Conservation (phyloP, 2,888 invertebrate genomes). For the Dolichopus griseipennis region DNA sequence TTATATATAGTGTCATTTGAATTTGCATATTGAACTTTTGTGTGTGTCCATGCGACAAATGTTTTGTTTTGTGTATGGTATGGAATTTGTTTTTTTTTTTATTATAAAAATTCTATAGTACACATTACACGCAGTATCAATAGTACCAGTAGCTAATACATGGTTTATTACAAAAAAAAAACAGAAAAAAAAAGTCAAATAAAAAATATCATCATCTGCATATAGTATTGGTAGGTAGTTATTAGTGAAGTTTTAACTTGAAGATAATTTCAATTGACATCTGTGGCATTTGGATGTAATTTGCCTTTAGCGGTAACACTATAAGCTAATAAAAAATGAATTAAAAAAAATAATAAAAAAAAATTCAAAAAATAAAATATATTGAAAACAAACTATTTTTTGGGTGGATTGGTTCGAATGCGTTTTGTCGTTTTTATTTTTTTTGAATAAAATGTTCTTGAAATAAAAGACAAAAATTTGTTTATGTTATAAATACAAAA, state of each 20-base stretch:
- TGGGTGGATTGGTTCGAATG: too few relatives aligned
- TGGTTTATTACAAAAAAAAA: too few relatives aligned
- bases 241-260: not conserved
- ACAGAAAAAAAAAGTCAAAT: too few relatives aligned
- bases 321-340: not conserved
- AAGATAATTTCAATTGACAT: constrained; percentile 6
- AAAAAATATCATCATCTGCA: too few relatives aligned
- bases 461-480: too few relatives aligned
- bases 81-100: too few relatives aligned
- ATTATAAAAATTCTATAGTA: too few relatives aligned
- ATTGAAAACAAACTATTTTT: not conserved
- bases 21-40: not conserved
- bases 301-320: constrained; percentile 6
- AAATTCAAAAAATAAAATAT: not conserved
- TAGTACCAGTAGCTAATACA: too few relatives aligned
- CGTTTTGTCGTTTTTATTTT: not conserved
- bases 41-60: too few relatives aligned
- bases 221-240: not conserved
- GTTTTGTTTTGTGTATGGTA: too few relatives aligned
- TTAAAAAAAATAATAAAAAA: not conserved
- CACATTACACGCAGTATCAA: too few relatives aligned
- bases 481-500: too few relatives aligned
- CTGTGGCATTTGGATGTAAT: constrained; percentile 3
- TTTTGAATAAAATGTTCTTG: not conserved
- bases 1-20: not conserved